A percentile compares a stretch with the other conserved stretches of the same genome.
These are phyloP conservation scores for Cancer borealis DNA, from an alignment of 2,888 invertebrate genomes.

Conservation along the genomic window DNA sequence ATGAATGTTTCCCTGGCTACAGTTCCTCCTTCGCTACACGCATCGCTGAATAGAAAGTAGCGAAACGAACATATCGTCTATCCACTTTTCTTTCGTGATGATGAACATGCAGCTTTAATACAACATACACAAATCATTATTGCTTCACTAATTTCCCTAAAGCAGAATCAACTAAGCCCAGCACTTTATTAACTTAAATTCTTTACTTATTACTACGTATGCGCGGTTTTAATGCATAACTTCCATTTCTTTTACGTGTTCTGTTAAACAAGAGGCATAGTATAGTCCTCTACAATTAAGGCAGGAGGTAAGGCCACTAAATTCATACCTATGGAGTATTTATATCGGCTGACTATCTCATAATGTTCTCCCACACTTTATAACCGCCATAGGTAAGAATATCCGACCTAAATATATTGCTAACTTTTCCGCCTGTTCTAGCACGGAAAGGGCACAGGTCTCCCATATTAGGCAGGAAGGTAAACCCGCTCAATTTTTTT, in stretches of 20 bases:
- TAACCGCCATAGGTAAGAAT: neutral
- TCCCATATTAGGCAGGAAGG: neutral
- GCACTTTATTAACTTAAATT: neutral
- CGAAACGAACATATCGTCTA: neutral
- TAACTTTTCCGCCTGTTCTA: neutral
- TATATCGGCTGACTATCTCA: neutral
- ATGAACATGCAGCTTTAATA: neutral
- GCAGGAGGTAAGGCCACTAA: neutral
- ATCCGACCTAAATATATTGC: neutral
- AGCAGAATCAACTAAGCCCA: neutral
- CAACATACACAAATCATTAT: neutral
- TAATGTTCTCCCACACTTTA: neutral
- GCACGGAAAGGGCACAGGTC: neutral
- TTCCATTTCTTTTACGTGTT: neutral
- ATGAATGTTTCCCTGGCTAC: neutral
- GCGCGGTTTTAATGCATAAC: neutral
- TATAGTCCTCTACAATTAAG: neutral
- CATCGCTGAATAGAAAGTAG: neutral
- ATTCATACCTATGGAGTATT: neutral
- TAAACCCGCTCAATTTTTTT: neutral
- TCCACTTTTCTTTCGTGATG: neutral
- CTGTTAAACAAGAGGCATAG: neutral
- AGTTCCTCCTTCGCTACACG: neutral
- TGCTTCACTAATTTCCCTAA: neutral
- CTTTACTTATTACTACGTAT: neutral